Percentiles rank a stretch among this genome's conserved stretches.
Evolutionary conservation across 2,797 vertebrate species (phyloP).

Genomic region (Eulemur coronatus): DNA sequence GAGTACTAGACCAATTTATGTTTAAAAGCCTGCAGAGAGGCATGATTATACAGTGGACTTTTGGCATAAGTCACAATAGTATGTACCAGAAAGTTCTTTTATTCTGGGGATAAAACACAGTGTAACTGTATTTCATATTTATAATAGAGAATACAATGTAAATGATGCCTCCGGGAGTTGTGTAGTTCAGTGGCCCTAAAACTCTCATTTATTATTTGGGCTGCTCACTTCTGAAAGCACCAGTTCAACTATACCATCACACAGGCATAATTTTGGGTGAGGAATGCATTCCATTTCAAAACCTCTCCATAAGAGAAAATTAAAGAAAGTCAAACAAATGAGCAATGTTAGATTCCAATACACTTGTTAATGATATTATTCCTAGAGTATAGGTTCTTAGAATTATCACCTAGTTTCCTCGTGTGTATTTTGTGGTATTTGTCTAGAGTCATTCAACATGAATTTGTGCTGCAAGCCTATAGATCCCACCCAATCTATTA

Average conservation of each 20-base stretch:
- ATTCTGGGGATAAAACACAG: background rate
- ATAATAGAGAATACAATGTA: background rate
- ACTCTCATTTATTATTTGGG: background rate
- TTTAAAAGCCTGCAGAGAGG: background rate
- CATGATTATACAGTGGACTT: background rate
- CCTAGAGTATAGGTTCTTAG: background rate
- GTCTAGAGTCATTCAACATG: background rate
- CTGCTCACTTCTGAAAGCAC: background rate
- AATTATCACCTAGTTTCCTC: background rate
- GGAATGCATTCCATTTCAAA: background rate
- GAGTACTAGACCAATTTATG: background rate
- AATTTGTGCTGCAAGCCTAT: background rate
- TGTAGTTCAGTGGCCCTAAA: background rate
- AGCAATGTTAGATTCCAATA: background rate
- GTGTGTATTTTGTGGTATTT: background rate
- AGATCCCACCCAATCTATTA: background rate
- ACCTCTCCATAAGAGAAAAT: background rate
- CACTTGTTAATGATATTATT: background rate
- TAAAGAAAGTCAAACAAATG: background rate
- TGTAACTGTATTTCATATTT: background rate
- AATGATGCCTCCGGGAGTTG: background rate
- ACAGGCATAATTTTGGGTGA: background rate
- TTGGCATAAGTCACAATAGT: background rate
- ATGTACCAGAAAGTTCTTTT: background rate
- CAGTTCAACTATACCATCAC: background rate